These are phyloP conservation scores for Lymantria monacha DNA, from an alignment of 2,888 invertebrate species.

Conservation along the genomic window DNA sequence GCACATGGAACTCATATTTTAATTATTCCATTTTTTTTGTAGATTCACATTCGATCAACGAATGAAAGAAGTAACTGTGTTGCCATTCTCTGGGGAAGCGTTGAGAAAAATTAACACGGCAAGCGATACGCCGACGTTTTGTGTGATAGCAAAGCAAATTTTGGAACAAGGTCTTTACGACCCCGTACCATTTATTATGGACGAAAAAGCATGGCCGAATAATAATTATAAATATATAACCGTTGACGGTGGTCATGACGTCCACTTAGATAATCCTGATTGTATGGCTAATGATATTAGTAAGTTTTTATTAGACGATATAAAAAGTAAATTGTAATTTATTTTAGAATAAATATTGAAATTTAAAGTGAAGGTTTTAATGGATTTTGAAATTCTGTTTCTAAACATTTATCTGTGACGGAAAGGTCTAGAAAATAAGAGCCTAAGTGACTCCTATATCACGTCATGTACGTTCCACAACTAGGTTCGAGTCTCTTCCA, in stretches of 20 bases:
- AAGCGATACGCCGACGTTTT: constrained; percentile 45
- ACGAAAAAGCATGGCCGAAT: constrained; percentile 51
- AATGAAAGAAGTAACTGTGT: constrained; percentile 48
- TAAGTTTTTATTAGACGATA: constrained; percentile 44
- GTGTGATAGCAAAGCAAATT: constrained; percentile 43
- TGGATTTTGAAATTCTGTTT: not conserved
- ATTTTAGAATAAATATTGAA: not conserved
- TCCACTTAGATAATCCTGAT: constrained; percentile 81
- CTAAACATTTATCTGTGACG: no score
- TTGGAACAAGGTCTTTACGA: constrained; percentile 37
- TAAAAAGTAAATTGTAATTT: constrained; percentile 10
- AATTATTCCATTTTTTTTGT: constrained; percentile 12
- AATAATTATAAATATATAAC: constrained; percentile 49
- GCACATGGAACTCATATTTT: no score
- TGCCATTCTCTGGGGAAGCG: constrained; percentile 46
- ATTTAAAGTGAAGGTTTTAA: not conserved
- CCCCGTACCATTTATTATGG: constrained; percentile 42
- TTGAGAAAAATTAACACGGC: constrained; percentile 45
- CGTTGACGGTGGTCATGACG: constrained; percentile 82
- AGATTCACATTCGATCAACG: constrained; percentile 64
- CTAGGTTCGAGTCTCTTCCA: no score
- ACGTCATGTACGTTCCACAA: no score
- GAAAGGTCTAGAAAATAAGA: no score
- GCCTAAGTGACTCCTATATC: no score
- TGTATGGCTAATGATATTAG: constrained; percentile 67